Base-by-base conservation (phyloP, 2,888 invertebrate genomes). In the Margaritifera margaritifera region DNA sequence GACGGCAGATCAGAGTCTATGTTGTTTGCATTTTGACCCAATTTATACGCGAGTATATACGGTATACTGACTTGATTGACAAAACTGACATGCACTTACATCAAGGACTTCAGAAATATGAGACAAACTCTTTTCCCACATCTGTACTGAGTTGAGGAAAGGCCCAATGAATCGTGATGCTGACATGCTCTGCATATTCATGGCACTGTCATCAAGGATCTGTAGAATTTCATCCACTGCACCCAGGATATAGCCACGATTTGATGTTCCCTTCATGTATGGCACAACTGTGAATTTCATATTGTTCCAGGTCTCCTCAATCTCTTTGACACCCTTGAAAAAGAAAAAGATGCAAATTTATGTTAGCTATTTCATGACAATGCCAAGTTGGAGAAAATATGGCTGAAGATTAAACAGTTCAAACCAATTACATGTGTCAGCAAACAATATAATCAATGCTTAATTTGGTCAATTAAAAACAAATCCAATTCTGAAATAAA, bases 171-270 rank as follows among this genome's bases (percentile, higher is more conserved):
- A 97, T 86, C 95, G 60, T 71, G 88, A 86, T 0, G 90, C 89
- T 27, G 89, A 86, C 95, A 97, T 97, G 80, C 95, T 95, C 90
- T 97, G 96, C 65, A 97, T 91, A 84, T 94, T 94, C 94, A 97
- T 95, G 68, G 94, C 93, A 86, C 96, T 96, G 83, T 97, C 96
- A 86, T 97, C 97, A 4, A 97, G 89, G 56, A 94, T 92, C 86
- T 94, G 94, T 72, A 93, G 92, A 69, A 97, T 93, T 79, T 97
- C 97, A 78, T 96, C 96, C 58, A 95, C 93, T 0, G 95, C 92
- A 62, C 95, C 96, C 62, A 97, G 92, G 54, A 94, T 93, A 81
- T 92, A 93, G 0, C 97, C 96, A 6, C 96, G 92, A 85, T 96
- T 95, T 76, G 95, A 94, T 1, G 91, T 92, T 20, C 94, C 90